These are phyloP conservation scores for Strigamia crassipes DNA, from an alignment of 2,888 invertebrate species.

Conservation along the genomic window DNA sequence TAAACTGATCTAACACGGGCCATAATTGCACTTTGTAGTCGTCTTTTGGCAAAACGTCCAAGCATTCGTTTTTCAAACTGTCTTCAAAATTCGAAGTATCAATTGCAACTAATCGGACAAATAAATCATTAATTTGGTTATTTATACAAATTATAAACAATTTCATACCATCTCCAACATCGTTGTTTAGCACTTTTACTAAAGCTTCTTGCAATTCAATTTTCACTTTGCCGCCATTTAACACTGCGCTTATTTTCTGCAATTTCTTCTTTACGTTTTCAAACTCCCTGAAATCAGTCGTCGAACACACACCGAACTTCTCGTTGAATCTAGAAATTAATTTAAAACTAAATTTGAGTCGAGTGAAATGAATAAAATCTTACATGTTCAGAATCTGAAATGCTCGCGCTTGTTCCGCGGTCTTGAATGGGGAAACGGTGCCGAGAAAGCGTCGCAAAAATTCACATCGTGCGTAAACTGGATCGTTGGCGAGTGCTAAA, in stretches of 20 bases:
- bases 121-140: neutral
- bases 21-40: constrained; percentile 1
- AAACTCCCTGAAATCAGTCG: neutral
- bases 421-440: neutral
- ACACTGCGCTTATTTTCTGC: neutral
- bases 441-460: neutral
- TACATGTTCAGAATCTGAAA: neutral
- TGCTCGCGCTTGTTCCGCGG: neutral
- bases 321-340: neutral
- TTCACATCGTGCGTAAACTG: neutral
- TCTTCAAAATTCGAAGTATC: neutral
- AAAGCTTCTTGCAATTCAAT: neutral
- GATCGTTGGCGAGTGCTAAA: neutral
- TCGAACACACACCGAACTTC: neutral
- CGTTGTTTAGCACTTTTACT: neutral
- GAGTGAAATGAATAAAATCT: neutral
- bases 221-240: neutral
- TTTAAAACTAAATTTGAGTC: neutral
- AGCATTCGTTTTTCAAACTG: neutral
- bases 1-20: neutral
- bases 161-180: neutral
- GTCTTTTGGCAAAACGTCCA: neutral
- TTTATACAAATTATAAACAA: neutral
- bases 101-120: neutral
- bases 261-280: neutral